Base-by-base conservation (phyloP, 2,888 invertebrate species). In the Polylopha cassiicola region DNA sequence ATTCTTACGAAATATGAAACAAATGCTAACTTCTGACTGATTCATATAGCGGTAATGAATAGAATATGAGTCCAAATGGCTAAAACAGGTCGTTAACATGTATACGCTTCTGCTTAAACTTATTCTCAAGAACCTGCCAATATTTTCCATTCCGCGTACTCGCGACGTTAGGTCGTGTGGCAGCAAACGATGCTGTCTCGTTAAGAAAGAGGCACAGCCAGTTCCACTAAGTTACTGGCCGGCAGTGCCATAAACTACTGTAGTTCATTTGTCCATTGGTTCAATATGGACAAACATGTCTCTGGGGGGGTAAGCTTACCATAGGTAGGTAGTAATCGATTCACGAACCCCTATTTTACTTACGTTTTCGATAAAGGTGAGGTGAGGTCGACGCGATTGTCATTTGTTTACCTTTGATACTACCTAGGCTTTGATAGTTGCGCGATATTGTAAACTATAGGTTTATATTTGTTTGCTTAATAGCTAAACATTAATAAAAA, bases 181-280 rank as follows among this genome's bases (percentile, higher is more conserved):
- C 75, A 74, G 61, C 68, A 71, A 78, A 67, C 73, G 68, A 63
- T 62, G 65, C 62, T 69, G 78, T 78, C 78, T 75, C 78, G 78
- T 82, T 81, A 80, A 65, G 60, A 44, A 59, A 67, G 73, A 76
- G 73, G 61, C 70, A 68, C 61, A 55, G 73, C 68, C 62, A 73
- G 73, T 77, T 75, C 71, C 51, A 65, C 73, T 75, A 79, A 82
- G 71, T 78, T 80, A 82, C 69, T 65, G 73, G 51, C 67, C 66
- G 60, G 61, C 53, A 61, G 46, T 54, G 69, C 61, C 68, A 65
- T 84, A 82, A 82, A 82, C 53, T 81, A 70, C 60, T 58, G 51
- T 60, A 73, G 66, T 79, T 77, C 75, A 81, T 79, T 70, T 75
- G 65, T n/a, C n/a, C n/a, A n/a, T n/a, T n/a, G n/a, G n/a, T n/a